phyloP scores from a whole-genome alignment of 2,888 invertebrate genomes.

The Aleiodes testaceus region DNA sequence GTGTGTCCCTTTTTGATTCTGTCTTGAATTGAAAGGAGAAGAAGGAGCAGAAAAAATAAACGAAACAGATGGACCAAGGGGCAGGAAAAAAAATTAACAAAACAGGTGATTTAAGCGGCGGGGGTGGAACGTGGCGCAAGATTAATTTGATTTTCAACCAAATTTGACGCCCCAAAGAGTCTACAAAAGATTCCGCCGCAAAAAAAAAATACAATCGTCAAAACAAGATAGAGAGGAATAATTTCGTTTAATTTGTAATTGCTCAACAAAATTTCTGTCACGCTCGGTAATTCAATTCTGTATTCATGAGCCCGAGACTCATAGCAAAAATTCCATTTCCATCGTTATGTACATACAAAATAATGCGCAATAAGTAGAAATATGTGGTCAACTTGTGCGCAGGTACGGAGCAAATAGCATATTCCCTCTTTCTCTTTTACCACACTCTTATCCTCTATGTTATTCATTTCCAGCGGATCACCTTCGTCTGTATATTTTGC shows the following conservation, averaged over 20 bases:
- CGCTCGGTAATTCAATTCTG: too few relatives aligned
- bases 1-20: not conserved
- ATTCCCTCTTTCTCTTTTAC: not conserved
- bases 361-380: slow-evolving; percentile 32
- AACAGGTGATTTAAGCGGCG: slow-evolving; percentile 42
- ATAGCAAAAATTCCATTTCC: not conserved
- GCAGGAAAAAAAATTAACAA: slow-evolving; percentile 7
- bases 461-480: slow-evolving; percentile 53
- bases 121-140: slow-evolving; percentile 60
- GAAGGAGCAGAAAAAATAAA: too few relatives aligned
- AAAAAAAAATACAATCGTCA: slow-evolving; percentile 8
- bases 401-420: not conserved
- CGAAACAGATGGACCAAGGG: slow-evolving; percentile 12
- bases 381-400: slow-evolving; percentile 24
- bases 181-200: slow-evolving; percentile 20
- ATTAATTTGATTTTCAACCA: slow-evolving; percentile 70
- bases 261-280: too few relatives aligned
- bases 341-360: slow-evolving; percentile 5
- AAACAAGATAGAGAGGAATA: not conserved
- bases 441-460: slow-evolving; percentile 53
- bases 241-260: not conserved
- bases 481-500: slow-evolving; percentile 28
- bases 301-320: not conserved
- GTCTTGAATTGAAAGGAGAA: too few relatives aligned
- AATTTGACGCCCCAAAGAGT: slow-evolving; percentile 65